A percentile compares a stretch with the other conserved stretches of the same genome.
These are phyloP conservation scores for Hypercompe scribonia DNA, from an alignment of 2,888 invertebrate species.

Conservation along the genomic window DNA sequence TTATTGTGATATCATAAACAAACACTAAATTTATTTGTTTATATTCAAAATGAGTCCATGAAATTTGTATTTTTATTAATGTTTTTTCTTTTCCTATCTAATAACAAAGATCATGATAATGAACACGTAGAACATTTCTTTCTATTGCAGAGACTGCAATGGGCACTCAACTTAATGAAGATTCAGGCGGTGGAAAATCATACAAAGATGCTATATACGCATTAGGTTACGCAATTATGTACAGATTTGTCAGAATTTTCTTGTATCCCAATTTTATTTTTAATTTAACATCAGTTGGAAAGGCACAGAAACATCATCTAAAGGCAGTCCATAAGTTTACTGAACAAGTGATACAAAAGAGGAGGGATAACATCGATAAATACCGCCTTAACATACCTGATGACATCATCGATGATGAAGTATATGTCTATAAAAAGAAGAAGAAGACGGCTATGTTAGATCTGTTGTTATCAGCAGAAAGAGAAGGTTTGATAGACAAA, in stretches of 20 bases:
- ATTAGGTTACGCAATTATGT: conserved; percentile 70
- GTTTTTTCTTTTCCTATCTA: no score
- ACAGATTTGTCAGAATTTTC: conserved; percentile 85
- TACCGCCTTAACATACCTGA: conserved; percentile 28
- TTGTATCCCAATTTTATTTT: conserved; percentile 85
- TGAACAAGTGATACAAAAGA: conserved; percentile 70
- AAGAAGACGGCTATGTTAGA: conserved; percentile 86
- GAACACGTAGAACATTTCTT: neutral
- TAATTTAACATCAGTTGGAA: conserved; percentile 79
- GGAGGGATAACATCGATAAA: conserved; percentile 58
- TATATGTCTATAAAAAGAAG: conserved; percentile 62
- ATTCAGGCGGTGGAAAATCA: conserved; percentile 72
- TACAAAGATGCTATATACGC: conserved; percentile 87
- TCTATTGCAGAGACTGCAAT: conserved; percentile 88
- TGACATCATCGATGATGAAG: conserved; percentile 73
- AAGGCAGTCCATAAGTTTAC: conserved; percentile 72
- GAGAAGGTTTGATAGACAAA: conserved; percentile 78
- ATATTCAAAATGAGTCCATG: no score
- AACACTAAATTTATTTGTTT: no score
- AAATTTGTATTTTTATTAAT: no score
- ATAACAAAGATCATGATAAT: no score
- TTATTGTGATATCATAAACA: no score
- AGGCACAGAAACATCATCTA: conserved; percentile 73
- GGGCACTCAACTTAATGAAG: conserved; percentile 87
- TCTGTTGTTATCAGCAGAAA: conserved; percentile 80